A percentile compares a stretch with the other conserved stretches of the same genome.
Evolutionary conservation across 2,113 vertebrate species (phyloP).

Genomic region (Melanostigma gelatinosum): DNA sequence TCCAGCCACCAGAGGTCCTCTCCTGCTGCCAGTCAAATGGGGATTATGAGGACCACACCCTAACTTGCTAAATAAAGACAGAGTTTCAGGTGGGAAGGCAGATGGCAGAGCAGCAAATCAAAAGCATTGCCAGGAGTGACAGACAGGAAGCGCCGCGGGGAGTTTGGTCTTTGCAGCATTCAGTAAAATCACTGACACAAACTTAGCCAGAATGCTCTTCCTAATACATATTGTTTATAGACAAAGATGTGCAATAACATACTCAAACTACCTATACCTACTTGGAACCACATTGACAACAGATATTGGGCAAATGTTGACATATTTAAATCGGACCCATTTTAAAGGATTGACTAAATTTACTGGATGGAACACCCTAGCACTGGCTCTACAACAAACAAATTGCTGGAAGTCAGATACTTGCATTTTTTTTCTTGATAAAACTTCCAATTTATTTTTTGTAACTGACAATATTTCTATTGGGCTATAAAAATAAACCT

Average conservation of each 20-base stretch:
- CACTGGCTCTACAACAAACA: not conserved
- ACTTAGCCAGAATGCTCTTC: not conserved
- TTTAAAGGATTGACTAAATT: not conserved
- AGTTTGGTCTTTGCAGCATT: conserved; percentile 31
- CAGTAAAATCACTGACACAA: conserved; percentile 23
- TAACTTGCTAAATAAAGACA: conserved; percentile 73
- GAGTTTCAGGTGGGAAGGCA: conserved; percentile 72
- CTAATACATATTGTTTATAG: not conserved
- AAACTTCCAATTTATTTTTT: not conserved
- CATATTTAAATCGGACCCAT: not conserved
- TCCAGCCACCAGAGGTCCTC: conserved; percentile 74
- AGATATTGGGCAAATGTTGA: not conserved
- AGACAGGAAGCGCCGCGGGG: conserved; percentile 68
- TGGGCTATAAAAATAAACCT: conserved; percentile 29
- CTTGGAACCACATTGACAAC: not conserved
- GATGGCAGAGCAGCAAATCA: conserved; percentile 75
- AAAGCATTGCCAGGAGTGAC: conserved; percentile 75
- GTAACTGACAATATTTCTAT: conserved; percentile 16
- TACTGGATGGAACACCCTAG: not conserved
- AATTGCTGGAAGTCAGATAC: not conserved
- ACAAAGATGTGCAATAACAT: not conserved
- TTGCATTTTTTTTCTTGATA: not conserved
- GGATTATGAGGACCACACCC: conserved; percentile 80
- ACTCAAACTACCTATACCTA: not conserved
- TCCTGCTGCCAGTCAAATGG: conserved; percentile 83